Evolutionary conservation across 2,113 vertebrate genomes (phyloP).

Genomic region (Etheostoma cragini): DNA sequence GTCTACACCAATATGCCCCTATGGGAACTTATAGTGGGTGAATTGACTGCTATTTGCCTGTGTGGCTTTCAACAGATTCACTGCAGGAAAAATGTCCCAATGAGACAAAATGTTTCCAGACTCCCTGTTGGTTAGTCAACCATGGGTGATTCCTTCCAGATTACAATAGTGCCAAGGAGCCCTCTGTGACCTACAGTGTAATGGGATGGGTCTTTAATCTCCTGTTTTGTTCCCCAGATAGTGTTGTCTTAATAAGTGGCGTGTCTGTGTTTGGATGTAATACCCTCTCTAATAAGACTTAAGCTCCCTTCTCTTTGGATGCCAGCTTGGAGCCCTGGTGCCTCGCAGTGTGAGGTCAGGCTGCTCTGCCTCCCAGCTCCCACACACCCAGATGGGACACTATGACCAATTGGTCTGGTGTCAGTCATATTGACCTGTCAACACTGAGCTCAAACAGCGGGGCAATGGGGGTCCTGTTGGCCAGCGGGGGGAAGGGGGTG

Average conservation of each 20-base stretch:
- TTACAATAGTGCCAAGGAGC: constrained; percentile 65
- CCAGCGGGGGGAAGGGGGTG: constrained; percentile 19
- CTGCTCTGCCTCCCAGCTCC: constrained; percentile 37
- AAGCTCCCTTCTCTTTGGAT: constrained; percentile 70
- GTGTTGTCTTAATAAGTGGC: constrained; percentile 77
- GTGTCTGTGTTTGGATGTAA: constrained; percentile 77
- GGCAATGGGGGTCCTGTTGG: constrained; percentile 22
- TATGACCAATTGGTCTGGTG: constrained; percentile 60
- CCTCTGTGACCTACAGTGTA: constrained; percentile 64
- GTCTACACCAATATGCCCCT: constrained; percentile 22
- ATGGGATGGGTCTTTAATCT: constrained; percentile 77
- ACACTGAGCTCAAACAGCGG: constrained; percentile 42
- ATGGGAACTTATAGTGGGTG: constrained; percentile 14
- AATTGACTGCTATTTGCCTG: constrained; percentile 43
- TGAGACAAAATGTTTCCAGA: constrained; percentile 49
- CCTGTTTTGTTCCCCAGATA: constrained; percentile 74
- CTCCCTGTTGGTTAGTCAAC: constrained; percentile 64
- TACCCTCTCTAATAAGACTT: constrained; percentile 79
- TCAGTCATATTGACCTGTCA: constrained; percentile 66
- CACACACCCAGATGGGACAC: constrained; percentile 58
- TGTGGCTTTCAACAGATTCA: constrained; percentile 35
- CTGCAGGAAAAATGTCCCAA: constrained; percentile 48
- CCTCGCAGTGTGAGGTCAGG: constrained; percentile 61
- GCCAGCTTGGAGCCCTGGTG: constrained; percentile 62
- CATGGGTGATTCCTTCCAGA: constrained; percentile 74